phyloP scores from a whole-genome alignment of 2,888 invertebrate genomes.

The Ypsolopha sequella region DNA sequence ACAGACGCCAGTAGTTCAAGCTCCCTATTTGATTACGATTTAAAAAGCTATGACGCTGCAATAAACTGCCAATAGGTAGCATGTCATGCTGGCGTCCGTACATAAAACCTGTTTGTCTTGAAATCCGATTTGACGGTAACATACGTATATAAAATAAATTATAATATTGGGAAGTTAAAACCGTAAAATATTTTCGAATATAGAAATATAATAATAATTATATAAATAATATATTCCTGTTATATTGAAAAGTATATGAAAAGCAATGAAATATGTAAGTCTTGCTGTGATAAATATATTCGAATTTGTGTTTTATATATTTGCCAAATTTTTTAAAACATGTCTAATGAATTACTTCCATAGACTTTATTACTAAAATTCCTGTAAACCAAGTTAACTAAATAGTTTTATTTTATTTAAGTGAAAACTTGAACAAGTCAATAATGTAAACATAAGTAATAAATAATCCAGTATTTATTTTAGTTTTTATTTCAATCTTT shows the following conservation, averaged over 20 bases:
- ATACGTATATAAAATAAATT: too few species aligned
- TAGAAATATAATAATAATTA: too few species aligned
- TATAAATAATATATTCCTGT: background rate
- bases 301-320: background rate
- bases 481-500: too few species aligned
- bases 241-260: background rate
- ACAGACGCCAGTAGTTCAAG: too few species aligned
- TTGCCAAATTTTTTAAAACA: background rate
- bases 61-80: too few species aligned
- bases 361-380: background rate
- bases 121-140: too few species aligned
- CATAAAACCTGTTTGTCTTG: too few species aligned
- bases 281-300: slow-evolving; percentile 5
- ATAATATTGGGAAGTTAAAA: background rate
- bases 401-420: background rate
- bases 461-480: too few species aligned
- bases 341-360: background rate
- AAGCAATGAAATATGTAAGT: background rate
- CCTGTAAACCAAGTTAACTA: background rate
- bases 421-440: background rate
- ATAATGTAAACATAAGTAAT: too few species aligned
- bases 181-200: background rate
- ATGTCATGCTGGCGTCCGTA: too few species aligned
- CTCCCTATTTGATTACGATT: too few species aligned
- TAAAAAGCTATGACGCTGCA: too few species aligned